phyloP scores from a whole-genome alignment of 23 tunicate species.

The Diplosoma virens region DNA sequence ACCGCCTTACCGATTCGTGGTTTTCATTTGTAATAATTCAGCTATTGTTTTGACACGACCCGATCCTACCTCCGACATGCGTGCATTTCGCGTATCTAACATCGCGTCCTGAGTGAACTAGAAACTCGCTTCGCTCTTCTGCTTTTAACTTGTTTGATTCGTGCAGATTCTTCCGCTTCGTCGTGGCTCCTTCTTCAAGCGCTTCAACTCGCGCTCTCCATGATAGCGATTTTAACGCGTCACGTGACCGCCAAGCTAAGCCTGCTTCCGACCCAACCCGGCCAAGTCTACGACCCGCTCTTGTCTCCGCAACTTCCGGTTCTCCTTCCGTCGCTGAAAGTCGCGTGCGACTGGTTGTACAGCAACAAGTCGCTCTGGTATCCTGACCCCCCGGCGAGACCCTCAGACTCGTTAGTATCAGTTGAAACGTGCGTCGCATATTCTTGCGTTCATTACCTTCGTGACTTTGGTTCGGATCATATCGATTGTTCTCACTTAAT shows the following conservation, averaged over 20 bases:
- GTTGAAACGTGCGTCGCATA: not conserved
- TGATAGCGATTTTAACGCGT: conserved; percentile 42
- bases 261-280: not conserved
- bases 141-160: too few species aligned
- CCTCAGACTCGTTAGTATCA: not conserved
- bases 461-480: too few species aligned
- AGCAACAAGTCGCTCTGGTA: conserved; percentile 64
- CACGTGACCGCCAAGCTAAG: conserved; percentile 29
- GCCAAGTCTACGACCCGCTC: conserved; percentile 22
- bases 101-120: too few species aligned
- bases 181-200: conserved; percentile 19
- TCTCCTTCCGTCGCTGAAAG: conserved; percentile 57
- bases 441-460: too few species aligned
- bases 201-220: conserved; percentile 43
- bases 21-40: too few species aligned
- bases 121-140: too few species aligned
- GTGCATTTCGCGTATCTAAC: too few species aligned
- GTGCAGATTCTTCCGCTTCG: too few species aligned
- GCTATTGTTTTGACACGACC: too few species aligned
- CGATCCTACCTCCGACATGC: too few species aligned
- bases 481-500: too few species aligned
- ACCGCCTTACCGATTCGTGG: too few species aligned
- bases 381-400: conserved; percentile 39
- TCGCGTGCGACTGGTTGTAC: conserved; percentile 82
- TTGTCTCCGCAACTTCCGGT: not conserved